Evolutionary conservation across 2,797 vertebrate species (phyloP).

Genomic region (Nannoperca australis): DNA sequence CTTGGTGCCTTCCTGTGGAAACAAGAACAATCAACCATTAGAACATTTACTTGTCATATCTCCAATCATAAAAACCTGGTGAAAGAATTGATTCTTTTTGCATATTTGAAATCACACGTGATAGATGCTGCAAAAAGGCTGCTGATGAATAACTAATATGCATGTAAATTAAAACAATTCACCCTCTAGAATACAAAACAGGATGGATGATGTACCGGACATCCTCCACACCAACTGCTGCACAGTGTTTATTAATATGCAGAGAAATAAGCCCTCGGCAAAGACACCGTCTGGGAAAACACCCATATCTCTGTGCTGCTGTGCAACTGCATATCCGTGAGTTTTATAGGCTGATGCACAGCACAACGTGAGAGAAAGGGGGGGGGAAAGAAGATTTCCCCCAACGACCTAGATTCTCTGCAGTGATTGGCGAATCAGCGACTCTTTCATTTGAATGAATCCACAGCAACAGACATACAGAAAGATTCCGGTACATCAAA

Average conservation of each 20-base stretch:
- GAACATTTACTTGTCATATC: neutral
- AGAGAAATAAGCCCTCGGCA: neutral
- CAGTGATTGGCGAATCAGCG: slow-evolving; percentile 65
- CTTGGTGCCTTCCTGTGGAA: slow-evolving; percentile 77
- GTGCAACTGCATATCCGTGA: slow-evolving; percentile 23
- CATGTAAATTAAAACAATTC: neutral
- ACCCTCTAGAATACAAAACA: neutral
- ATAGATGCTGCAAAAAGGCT: neutral
- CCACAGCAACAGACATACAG: slow-evolving; percentile 37
- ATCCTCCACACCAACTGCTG: slow-evolving; percentile 30
- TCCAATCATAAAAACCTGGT: neutral
- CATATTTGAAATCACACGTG: neutral
- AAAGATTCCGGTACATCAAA: neutral
- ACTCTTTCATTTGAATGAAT: slow-evolving; percentile 54
- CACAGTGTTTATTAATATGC: slow-evolving; percentile 34
- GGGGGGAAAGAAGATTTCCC: slow-evolving; percentile 37
- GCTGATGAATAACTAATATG: neutral
- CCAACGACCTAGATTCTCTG: slow-evolving; percentile 59
- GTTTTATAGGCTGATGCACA: slow-evolving; percentile 54
- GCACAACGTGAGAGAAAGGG: slow-evolving; percentile 16
- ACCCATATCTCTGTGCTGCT: slow-evolving; percentile 38
- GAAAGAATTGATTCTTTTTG: neutral
- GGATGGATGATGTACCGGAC: neutral
- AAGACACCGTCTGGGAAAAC: slow-evolving; percentile 15
- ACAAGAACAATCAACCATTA: slow-evolving; percentile 27